A percentile compares a stretch with the other conserved stretches of the same genome.
These are phyloP conservation scores for Bugula neritina DNA, from an alignment of 2,888 invertebrate genomes.

Conservation along the genomic window DNA sequence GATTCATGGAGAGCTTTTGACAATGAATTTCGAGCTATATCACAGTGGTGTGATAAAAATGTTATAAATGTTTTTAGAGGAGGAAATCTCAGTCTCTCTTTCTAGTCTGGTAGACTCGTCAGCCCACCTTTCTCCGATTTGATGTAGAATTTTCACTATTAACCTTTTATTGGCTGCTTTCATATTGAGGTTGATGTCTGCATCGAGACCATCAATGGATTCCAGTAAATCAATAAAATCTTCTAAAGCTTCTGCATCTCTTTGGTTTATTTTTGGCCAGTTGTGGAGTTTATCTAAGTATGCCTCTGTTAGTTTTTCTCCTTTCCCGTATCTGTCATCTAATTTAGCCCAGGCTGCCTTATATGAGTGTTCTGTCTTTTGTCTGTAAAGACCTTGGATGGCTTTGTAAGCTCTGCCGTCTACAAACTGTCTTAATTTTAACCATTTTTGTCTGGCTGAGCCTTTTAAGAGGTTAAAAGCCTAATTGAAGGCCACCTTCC, in stretches of 20 bases:
- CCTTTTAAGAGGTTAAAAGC: conserved; percentile 3
- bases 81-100: conserved; percentile 3
- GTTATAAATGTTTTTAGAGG: neutral
- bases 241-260: conserved; percentile 11
- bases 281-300: conserved; percentile 17
- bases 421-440: conserved; percentile 18
- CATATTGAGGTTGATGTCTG: conserved; percentile 7
- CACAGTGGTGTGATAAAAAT: conserved; percentile 16
- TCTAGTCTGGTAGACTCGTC: conserved; percentile 13
- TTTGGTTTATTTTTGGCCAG: neutral
- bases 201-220: neutral
- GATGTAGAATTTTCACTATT: neutral
- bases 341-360: neutral
- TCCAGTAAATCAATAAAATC: conserved; percentile 12
- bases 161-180: conserved; percentile 10
- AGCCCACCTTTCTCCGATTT: conserved; percentile 3
- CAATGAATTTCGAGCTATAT: conserved; percentile 20
- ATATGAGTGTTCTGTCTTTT: conserved; percentile 4
- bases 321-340: conserved; percentile 22
- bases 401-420: conserved; percentile 2
- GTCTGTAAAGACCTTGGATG: conserved; percentile 24
- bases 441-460: conserved; percentile 11
- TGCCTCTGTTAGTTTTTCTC: conserved; percentile 9
- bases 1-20: neutral
- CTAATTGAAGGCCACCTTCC: conserved; percentile 20